Evolutionary conservation across 2,888 invertebrate genomes (phyloP).

Genomic region (Adelphocoris suturalis): DNA sequence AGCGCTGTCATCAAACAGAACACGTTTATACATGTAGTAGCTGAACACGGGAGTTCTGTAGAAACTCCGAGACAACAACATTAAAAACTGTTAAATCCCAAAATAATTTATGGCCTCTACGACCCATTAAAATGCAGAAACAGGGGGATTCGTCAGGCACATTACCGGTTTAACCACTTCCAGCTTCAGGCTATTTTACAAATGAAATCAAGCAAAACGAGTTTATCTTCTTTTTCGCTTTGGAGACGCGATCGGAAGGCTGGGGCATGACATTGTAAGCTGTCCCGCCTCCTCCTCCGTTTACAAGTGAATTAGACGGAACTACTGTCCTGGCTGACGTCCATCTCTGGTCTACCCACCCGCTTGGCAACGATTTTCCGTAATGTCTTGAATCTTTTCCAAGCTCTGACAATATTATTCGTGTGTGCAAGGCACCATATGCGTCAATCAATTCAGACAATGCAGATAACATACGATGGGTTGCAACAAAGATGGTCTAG

Average conservation of each 20-base stretch:
- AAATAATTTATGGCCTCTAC: not conserved
- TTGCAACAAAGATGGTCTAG: too few species aligned
- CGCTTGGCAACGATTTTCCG: not conserved
- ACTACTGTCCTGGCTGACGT: slow-evolving; percentile 31
- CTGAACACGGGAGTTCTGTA: not conserved
- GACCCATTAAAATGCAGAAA: not conserved
- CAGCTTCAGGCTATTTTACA: slow-evolving; percentile 3
- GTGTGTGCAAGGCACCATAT: not conserved
- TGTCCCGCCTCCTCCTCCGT: not conserved
- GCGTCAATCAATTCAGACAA: not conserved
- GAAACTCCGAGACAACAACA: not conserved
- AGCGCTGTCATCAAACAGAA: too few species aligned
- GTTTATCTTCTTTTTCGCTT: not conserved
- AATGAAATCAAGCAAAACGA: slow-evolving; percentile 36
- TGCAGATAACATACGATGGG: not conserved
- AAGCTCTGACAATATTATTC: not conserved
- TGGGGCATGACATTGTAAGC: not conserved
- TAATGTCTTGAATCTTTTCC: not conserved
- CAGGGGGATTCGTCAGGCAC: not conserved
- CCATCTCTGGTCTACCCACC: not conserved
- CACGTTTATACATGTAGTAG: not conserved
- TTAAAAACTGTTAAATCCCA: not conserved
- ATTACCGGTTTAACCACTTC: slow-evolving; percentile 25
- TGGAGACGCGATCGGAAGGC: slow-evolving; percentile 10
- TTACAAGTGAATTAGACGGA: slow-evolving; percentile 42